phyloP scores from a whole-genome alignment of 2,888 invertebrate genomes.

The Apamea epomidion region DNA sequence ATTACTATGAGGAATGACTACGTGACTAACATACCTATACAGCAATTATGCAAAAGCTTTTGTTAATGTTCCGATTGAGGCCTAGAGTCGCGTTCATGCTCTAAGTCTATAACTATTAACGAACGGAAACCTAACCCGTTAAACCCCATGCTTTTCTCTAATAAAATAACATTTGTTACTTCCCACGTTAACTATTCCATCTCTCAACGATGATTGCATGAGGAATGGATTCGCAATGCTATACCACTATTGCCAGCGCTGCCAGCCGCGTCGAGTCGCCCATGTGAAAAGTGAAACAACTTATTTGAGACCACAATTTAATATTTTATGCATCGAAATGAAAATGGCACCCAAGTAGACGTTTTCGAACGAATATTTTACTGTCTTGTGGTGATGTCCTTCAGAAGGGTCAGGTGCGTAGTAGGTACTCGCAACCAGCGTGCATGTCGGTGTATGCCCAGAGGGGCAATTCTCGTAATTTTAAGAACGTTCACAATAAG shows the following conservation, averaged over 20 bases:
- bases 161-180: not conserved
- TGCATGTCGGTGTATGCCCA: not conserved
- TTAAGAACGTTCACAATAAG: not conserved
- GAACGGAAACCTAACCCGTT: not conserved
- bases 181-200: not conserved
- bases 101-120: not conserved
- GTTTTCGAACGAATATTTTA: not conserved
- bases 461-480: not conserved
- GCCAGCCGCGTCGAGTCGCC: conserved; percentile 1
- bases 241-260: not conserved
- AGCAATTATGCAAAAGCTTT: not conserved
- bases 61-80: not conserved
- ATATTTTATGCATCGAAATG: not conserved
- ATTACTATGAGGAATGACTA: conserved; percentile 2
- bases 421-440: not conserved
- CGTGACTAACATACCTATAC: conserved; percentile 4
- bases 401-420: not conserved
- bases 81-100: not conserved
- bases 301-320: conserved; percentile 10
- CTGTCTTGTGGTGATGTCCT: not conserved
- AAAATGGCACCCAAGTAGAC: not conserved
- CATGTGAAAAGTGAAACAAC: not conserved
- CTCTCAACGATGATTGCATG: not conserved
- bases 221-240: not conserved
- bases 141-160: not conserved